phyloP scores from a whole-genome alignment of 1,140 invertebrate species.

The Drosophila sturtevanti region DNA sequence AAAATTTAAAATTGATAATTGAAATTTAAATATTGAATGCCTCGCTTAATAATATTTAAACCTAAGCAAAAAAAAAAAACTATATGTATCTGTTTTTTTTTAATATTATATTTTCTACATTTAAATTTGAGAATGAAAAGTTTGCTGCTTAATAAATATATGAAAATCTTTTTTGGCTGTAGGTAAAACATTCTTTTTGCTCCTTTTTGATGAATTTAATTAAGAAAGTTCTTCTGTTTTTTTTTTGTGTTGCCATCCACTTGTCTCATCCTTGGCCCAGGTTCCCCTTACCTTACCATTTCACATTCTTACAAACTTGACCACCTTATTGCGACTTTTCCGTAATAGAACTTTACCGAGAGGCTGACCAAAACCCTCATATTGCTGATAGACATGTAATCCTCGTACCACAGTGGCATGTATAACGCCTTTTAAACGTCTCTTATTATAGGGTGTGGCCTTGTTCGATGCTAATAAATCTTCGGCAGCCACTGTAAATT shows the following conservation, averaged over 20 bases:
- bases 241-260: conserved; percentile 24
- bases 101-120: background rate
- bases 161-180: background rate
- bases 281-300: background rate
- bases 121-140: background rate
- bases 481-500: conserved; percentile 84
- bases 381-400: conserved; percentile 83
- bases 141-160: background rate
- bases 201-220: conserved; percentile 52
- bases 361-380: conserved; percentile 77
- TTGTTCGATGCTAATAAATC: conserved; percentile 86
- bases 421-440: conserved; percentile 84
- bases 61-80: too few relatives aligned
- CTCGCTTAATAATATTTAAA: too few relatives aligned
- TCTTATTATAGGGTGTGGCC: conserved; percentile 85
- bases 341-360: conserved; percentile 75
- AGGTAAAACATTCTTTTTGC: conserved; percentile 16
- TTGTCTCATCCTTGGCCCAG: background rate
- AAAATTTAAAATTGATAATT: too few relatives aligned
- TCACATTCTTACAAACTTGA: conserved; percentile 75
- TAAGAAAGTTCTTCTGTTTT: too few relatives aligned
- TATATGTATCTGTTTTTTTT: too few relatives aligned
- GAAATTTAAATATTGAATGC: too few relatives aligned
- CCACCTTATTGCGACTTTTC: conserved; percentile 71
- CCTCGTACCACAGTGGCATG: conserved; percentile 85